Base-by-base conservation (phyloP, 2,797 vertebrate species). In the Spinus pinus region DNA sequence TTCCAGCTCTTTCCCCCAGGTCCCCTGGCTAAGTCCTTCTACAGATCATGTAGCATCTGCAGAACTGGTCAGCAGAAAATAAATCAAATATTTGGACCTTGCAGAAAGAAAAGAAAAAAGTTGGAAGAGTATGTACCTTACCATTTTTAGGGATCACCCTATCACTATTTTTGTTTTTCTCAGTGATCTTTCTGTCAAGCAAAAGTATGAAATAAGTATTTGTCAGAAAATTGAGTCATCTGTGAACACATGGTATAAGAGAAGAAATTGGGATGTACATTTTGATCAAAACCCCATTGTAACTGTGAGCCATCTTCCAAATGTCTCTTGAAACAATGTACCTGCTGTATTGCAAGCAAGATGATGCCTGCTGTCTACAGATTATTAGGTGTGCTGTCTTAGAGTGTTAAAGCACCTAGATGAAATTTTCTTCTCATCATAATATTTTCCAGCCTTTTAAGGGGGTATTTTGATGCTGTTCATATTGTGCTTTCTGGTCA, bases 141-240 rank as follows among this genome's bases (percentile, higher is more conserved):
- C 7, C 58, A 6, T 31, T 90, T 24, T 24, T 66, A 54, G 33
- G 49, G 37, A 70, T 92, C 24, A 53, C 27, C 31, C 37, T 21
- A 51, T 58, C 33, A 41, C 35, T 79, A 31, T 84, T 94, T 92
- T 62, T 83, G 22, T 4, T 88, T 89, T 82, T 81, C 69, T 75
- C 19, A 62, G 31, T 81, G 44, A 46, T 56, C 84, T 91, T 92
- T 82, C 64, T 86, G 7, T 81, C 88, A 91, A 89, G 64, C 31
- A 74, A 58, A 87, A 91, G 10, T 75, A 75, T 72, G 69, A 78
- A 90, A 49, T 69, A 81, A 85, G 18, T 74, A 72, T 88, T 90
- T 92, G 69, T 69, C 89, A 92, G 75, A 88, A 97, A 91, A 86
- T 46, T 69, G 79, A 86, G 75, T 93, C 41, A 81, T 91, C 73